Conservation (phyloP, 2,888 invertebrate genomes). For the Diarsia mendica region DNA sequence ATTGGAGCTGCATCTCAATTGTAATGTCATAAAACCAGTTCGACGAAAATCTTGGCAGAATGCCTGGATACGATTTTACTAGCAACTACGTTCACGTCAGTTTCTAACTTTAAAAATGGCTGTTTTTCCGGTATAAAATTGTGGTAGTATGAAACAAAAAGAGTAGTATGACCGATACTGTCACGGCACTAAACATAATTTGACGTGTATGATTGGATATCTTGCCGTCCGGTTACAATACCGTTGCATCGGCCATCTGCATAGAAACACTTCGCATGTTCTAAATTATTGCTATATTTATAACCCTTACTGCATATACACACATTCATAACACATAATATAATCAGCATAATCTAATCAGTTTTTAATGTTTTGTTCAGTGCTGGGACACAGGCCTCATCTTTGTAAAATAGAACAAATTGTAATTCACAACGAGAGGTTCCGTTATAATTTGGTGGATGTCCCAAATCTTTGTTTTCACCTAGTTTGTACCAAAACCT, state of each 20-base stretch:
- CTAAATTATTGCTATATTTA: neutral
- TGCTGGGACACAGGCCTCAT: neutral
- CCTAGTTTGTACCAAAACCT: no score
- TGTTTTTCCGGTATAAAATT: neutral
- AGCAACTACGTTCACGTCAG: neutral
- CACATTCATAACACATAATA: no score
- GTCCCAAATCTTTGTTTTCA: neutral
- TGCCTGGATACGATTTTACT: neutral
- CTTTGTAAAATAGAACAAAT: neutral
- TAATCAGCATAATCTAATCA: no score
- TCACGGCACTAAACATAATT: neutral
- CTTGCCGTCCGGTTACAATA: neutral
- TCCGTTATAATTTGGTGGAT: no score
- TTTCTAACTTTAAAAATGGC: neutral
- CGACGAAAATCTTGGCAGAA: constrained; percentile 20
- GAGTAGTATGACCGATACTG: neutral
- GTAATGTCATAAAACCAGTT: neutral
- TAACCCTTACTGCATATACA: neutral
- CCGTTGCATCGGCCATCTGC: neutral
- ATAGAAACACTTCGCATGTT: no score
- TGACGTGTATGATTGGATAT: no score
- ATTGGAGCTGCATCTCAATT: constrained; percentile 4
- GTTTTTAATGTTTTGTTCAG: neutral
- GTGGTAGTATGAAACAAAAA: no score
- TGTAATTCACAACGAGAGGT: neutral